phyloP scores from a whole-genome alignment of 2,797 vertebrate genomes.

The Halcyon badia region DNA sequence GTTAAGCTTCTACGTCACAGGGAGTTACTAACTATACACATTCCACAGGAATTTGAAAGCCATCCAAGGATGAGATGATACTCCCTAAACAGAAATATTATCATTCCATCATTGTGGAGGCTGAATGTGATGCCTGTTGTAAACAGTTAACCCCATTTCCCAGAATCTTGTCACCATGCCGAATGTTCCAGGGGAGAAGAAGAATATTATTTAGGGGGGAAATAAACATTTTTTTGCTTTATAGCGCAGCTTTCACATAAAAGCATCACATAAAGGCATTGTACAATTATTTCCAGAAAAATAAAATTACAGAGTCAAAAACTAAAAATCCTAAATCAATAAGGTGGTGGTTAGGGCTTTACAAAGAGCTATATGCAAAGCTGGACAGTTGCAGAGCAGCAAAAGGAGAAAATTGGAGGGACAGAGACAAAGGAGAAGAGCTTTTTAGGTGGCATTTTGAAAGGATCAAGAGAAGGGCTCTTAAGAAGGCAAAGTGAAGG shows the following conservation, averaged over 20 bases:
- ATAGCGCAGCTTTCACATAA: slow-evolving; percentile 17
- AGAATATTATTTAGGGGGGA: not conserved
- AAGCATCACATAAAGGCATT: not conserved
- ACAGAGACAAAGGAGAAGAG: slow-evolving; percentile 23
- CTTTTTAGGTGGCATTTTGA: not conserved
- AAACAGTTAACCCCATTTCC: not conserved
- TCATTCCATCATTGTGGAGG: not conserved
- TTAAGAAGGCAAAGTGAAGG: not conserved
- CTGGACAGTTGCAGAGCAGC: slow-evolving; percentile 54
- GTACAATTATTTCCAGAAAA: slow-evolving; percentile 15
- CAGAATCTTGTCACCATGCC: not conserved
- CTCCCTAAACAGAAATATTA: not conserved
- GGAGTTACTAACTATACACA: not conserved
- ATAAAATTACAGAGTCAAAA: not conserved
- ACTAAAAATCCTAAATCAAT: not conserved
- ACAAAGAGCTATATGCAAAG: slow-evolving; percentile 53
- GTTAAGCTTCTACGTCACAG: not conserved
- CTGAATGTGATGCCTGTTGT: not conserved
- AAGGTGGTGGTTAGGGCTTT: not conserved
- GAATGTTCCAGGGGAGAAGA: not conserved
- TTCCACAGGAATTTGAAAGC: not conserved
- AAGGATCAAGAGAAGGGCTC: not conserved
- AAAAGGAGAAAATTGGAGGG: not conserved
- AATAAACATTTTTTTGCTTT: not conserved
- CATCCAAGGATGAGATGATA: not conserved